Base-by-base conservation (phyloP, 2,888 invertebrate species). In the Drosophila acutilabella region DNA sequence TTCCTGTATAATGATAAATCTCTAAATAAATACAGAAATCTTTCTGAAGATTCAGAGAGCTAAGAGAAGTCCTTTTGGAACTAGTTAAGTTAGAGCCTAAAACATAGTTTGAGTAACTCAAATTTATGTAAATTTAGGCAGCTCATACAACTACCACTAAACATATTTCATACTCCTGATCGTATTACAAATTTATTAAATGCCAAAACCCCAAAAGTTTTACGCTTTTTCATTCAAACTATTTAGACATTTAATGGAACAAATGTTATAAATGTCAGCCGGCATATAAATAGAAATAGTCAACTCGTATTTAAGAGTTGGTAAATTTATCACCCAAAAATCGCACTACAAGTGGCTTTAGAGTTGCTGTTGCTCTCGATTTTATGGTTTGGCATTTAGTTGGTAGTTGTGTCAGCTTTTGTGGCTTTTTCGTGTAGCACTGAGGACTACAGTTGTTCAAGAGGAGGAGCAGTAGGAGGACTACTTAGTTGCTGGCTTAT, bases 401-500 rank as follows among this genome's bases (percentile, higher is more conserved):
- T 56, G 51, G 53, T 56, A 62, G 36, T 64, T 77, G 66, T 47
- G 59, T 40, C 56, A 42, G 67, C 61, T 71, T 71, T 77, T 78
- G 74, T 68, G 78, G 74, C 68, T 68, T 53, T 54, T 33, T 41
- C 30, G 56, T 59, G 52, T 50, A 16, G 65, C 59, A 71, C 33
- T 62, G 38, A 26, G 23, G 57, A 33, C 11, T 33, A 18, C 7
- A 30, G 26, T 26, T 26, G 26, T 26, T 7, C 26, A 7, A 7
- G 7, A 7, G 26, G 8, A 30, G 30, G 30, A 30, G 30, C 30
- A 30, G 30, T 30, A 40, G 26, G 42, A 44, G 38, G 20, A 47
- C 78, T 72, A 75, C 74, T 75, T 68, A 72, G 77, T 73, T 73
- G 75, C 26, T 65, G 74, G 76, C 79, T 76, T 76, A 76, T 76